phyloP scores from a whole-genome alignment of 2,888 invertebrate genomes.

The Philopedon plagiatum region DNA sequence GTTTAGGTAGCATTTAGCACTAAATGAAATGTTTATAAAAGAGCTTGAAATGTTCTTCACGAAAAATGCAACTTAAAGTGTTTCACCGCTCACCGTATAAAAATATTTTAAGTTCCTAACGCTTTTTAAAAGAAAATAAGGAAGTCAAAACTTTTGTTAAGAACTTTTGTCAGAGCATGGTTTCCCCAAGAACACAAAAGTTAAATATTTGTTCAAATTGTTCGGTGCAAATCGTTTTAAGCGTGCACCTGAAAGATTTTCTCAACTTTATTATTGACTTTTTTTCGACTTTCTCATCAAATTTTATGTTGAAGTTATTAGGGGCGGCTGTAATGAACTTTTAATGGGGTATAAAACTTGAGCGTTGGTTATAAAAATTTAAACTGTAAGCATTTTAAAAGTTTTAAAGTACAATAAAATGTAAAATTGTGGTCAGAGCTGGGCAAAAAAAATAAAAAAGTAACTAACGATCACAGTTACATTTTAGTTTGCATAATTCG shows the following conservation, averaged over 20 bases:
- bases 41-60: too few relatives aligned
- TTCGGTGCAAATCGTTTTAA: conserved; percentile 20
- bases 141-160: conserved; percentile 1
- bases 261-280: not conserved
- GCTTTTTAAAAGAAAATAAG: not conserved
- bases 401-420: not conserved
- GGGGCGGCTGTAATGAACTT: not conserved
- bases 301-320: not conserved
- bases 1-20: too few relatives aligned
- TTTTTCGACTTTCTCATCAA: conserved; percentile 1
- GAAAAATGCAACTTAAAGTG: too few relatives aligned
- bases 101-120: not conserved
- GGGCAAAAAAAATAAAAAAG: not conserved
- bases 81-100: too few relatives aligned
- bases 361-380: not conserved
- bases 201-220: conserved; percentile 29
- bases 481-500: too few relatives aligned
- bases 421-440: not conserved
- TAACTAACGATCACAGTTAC: too few relatives aligned
- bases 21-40: too few relatives aligned
- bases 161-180: conserved; percentile 5
- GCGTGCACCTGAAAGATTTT: conserved; percentile 15
- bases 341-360: conserved; percentile 5
- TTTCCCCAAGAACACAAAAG: conserved; percentile 21
- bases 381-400: not conserved